Evolutionary conservation across 1,140 invertebrate species (phyloP).

Genomic region (Semibalanus balanoides): DNA sequence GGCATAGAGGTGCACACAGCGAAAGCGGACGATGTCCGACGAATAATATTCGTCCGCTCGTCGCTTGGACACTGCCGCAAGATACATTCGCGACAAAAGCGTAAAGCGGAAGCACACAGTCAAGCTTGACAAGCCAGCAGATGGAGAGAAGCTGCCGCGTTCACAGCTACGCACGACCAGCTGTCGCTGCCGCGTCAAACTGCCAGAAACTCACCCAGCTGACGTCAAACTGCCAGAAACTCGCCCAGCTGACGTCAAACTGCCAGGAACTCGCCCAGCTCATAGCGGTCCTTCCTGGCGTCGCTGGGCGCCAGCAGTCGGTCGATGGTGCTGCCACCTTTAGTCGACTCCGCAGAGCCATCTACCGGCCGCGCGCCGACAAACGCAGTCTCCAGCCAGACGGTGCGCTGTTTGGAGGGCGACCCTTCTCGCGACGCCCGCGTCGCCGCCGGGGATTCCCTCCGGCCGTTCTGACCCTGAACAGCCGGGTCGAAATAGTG

Average conservation of each 20-base stretch:
- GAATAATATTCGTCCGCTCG: no score
- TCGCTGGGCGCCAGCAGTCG: no score
- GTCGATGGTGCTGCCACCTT: neutral
- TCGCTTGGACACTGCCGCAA: no score
- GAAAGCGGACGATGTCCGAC: no score
- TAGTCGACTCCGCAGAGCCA: no score
- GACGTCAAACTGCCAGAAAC: no score
- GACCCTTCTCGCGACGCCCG: neutral
- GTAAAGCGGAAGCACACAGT: neutral
- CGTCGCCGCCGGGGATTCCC: neutral
- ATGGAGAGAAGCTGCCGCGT: neutral
- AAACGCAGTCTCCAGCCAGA: neutral
- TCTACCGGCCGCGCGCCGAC: neutral
- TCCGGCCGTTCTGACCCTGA: neutral
- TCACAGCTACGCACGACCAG: neutral
- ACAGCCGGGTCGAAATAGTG: neutral
- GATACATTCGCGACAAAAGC: neutral
- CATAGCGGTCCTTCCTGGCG: neutral
- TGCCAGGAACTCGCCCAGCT: neutral
- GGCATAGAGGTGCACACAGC: no score
- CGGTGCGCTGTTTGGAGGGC: neutral
- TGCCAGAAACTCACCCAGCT: neutral
- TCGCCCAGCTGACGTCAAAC: no score
- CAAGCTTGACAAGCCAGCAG: neutral
- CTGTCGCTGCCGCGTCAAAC: neutral